Evolutionary conservation across 2,888 invertebrate species (phyloP), one percentile per base, ranked within the genome.

Genomic region (Villa cingulata): DNA sequence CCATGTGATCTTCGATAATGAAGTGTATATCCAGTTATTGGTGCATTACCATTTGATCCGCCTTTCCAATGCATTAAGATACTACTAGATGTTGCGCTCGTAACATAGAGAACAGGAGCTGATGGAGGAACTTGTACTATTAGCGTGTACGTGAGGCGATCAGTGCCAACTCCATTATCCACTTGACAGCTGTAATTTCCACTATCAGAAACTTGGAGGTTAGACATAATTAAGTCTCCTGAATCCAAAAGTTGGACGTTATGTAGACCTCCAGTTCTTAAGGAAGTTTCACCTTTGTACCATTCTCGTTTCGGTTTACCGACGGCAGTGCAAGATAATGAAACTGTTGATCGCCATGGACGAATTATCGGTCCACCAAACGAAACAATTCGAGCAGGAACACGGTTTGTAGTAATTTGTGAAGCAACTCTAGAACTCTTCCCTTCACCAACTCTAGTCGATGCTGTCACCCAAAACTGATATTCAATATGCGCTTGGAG

Each of bases 381-480:
- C 1, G 83, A 83, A 15, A 79, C 77, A 48, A 84, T 81, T 51
- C 78, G 72, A 1, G 83, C 83, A 15, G 81, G 78, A 68, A 78
- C 75, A 56, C 80, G 73, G 54, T 73, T 75, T 6, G 77, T 76
- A 10, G 80, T 78, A 27, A 81, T 74, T 64, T 81, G 80, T 1
- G 79, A 76, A 7, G 78, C 78, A 2, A 81, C 79, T 47, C 75
- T 71, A 1, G 82, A 81, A 61, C 80, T 81, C 59, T 79, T 81
- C 0, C 86, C 86, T 62, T 86, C 85, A 0, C 86, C 86, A 37
- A 84, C 79, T 32, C 80, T 72, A 0, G 86, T 86, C 5, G 79
- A 81, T 2, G 84, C 85, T 1, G 83, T 82, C 19, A 86, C 81
- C 79, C 83, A 83, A 62, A 84, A 85, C 59, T 83, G 82, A 61